Evolutionary conservation across 2,888 invertebrate genomes (phyloP).

Genomic region (Adineta ricciae): DNA sequence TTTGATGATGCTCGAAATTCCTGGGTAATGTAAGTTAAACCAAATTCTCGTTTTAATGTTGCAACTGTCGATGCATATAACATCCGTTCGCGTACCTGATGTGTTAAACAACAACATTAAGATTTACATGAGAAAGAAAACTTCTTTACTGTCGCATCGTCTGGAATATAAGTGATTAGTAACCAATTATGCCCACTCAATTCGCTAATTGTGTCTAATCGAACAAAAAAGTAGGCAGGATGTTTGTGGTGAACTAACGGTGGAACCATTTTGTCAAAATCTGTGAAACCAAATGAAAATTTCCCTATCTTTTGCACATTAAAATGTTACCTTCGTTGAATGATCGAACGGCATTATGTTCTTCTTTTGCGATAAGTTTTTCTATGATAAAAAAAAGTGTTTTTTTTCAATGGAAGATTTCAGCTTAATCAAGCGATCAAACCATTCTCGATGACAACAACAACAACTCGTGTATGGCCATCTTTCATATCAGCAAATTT

Average conservation of each 20-base stretch:
- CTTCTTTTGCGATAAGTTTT: neutral
- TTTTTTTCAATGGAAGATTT: neutral
- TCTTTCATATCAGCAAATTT: slow-evolving; percentile 18
- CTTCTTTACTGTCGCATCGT: neutral
- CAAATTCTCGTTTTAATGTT: slow-evolving; percentile 89
- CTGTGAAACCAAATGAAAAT: neutral
- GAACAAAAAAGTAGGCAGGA: slow-evolving; percentile 28
- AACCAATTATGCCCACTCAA: slow-evolving; percentile 27
- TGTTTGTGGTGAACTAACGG: neutral
- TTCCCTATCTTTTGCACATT: neutral
- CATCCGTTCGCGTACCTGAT: slow-evolving; percentile 62
- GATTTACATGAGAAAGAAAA: neutral
- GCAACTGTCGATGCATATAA: slow-evolving; percentile 92
- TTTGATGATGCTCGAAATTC: slow-evolving; percentile 57
- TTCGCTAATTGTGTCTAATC: slow-evolving; percentile 28
- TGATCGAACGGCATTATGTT: neutral
- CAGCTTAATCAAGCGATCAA: neutral
- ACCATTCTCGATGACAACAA: neutral
- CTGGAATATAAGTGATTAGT: slow-evolving; percentile 26
- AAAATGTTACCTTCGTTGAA: neutral
- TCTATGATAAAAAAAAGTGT: neutral
- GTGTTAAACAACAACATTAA: neutral
- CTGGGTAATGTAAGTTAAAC: slow-evolving; percentile 80
- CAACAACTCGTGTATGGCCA: neutral
- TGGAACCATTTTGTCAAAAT: slow-evolving; percentile 24